Base-by-base conservation (phyloP, 2,888 invertebrate species). In the Elmis aenea region DNA sequence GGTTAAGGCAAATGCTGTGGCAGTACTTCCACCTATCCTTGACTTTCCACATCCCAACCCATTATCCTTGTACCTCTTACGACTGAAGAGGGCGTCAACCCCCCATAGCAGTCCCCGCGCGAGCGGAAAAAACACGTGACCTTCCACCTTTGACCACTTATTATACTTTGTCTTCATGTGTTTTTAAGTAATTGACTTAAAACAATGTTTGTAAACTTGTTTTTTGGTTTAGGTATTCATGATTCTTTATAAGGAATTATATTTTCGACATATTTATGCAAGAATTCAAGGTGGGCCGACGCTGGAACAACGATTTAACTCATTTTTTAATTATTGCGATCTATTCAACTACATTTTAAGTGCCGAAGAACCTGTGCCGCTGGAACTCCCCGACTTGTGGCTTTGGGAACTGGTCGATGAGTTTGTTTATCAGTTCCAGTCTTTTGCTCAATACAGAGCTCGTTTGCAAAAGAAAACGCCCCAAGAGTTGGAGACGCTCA, bases 391-490 rank as follows among this genome's bases (percentile, higher is more conserved):
- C 6, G 96, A 99, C 70, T 87, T 95, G 61, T 99, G 99, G 99
- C 73, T 99, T 15, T 99, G 99, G 99, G 99, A 99, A 66, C 81
- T 99, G 31, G 90, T 99, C 51, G 99, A 99, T 70, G 99, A 99
- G 66, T 99, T 99, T 70, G 94, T 99, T 22, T 99, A 99, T 62
- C 97, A 97, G 70, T 87, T 96, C 71, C 89, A 93, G 72, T 85
- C 92, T 42, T 86, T 89, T 61, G 84, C 88, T 0, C 90, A 90
- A 61, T 90, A 88, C 60, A 78, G 84, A 59, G 74, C 76, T 1
- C 85, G 61, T 67, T 75, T 66, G 73, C 83, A 29, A 4, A 90
- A 91, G 64, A 81, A 90, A 63, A 81, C 83, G 3, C 75, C 80
- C 5, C 85, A 85, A 27, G 94, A 94, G 62, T 77, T 86, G 51